Base-by-base conservation (phyloP, 2,113 vertebrate genomes). In the Pimephales promelas region DNA sequence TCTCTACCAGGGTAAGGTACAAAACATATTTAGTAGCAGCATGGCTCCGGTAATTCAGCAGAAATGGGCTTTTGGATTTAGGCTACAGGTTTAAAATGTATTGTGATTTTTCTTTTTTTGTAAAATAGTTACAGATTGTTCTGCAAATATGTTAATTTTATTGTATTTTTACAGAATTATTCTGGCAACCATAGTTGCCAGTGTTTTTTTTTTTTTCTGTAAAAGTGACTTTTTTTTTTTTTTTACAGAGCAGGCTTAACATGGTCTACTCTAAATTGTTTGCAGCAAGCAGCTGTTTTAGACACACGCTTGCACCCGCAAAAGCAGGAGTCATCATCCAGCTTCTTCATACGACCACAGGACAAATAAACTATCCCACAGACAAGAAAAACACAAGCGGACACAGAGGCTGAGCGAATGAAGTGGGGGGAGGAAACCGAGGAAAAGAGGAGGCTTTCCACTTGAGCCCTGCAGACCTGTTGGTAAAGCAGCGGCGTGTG, bases 311-410 rank as follows among this genome's bases (percentile, higher is more conserved):
- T 57, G 4, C 66, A 52, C 64, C 24, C 62, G n/a, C 66, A 66
- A 77, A 40, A 90, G 86, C 75, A 70, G 64, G 49, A 92, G 89
- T 61, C 43, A 83, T 75, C 71, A 76, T 83, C 62, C 36, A 62
- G 88, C 83, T 86, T 90, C 90, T 89, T 89, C 85, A 91, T 92
- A 90, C 85, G 75, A 93, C 92, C 90, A 87, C 90, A 93, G 90
- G 88, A 91, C 90, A 94, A 93, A 93, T 92, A 93, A 90, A 91
- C 88, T 87, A 83, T 84, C 72, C 91, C 92, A 85, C 90, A 91
- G 89, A 91, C 91, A 91, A 92, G 92, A 90, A 92, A 92, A 92
- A 90, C 90, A 90, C 71, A 77, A 89, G 86, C 81, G 84, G 72
- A 56, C 28, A 20, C 43, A 62, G 45, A 20, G 45, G 87, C 89